A percentile compares a stretch with the other conserved stretches of the same genome.
phyloP scores from a whole-genome alignment of 2,113 vertebrate genomes.

The Sebastes schlegelii region DNA sequence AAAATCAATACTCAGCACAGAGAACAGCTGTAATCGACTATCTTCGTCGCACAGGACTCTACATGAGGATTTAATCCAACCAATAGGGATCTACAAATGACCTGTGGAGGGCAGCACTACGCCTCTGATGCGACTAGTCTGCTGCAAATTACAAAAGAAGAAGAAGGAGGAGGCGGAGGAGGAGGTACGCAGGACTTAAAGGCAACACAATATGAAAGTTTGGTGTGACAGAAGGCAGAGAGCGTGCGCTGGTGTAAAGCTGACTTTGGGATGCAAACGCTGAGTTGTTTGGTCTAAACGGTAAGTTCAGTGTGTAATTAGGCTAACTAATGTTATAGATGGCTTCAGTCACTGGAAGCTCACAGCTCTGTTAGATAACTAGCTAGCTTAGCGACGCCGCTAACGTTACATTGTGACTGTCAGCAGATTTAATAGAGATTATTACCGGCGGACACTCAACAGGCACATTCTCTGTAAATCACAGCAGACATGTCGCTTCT shows the following conservation, averaged over 20 bases:
- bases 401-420: background rate
- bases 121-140: too few species aligned
- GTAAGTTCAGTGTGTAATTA: background rate
- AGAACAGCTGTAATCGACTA: too few species aligned
- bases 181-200: slow-evolving; percentile 11
- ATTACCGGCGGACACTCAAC: background rate
- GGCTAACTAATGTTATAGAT: too few species aligned
- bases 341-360: too few species aligned
- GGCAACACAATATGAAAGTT: slow-evolving; percentile 18
- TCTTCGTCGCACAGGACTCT: too few species aligned
- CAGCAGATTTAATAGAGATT: background rate
- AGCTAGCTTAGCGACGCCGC: background rate
- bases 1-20: too few species aligned
- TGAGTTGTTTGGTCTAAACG: background rate
- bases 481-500: background rate
- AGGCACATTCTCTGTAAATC: background rate
- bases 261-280: background rate
- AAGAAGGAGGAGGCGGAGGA: too few species aligned
- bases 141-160: too few species aligned
- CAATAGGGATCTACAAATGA: too few species aligned
- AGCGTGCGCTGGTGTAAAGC: background rate
- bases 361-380: background rate
- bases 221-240: background rate
- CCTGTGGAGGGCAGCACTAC: too few species aligned
- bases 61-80: too few species aligned